Percentiles rank a stretch among this genome's conserved stretches.
These are phyloP conservation scores for Hylomyscus alleni DNA, from an alignment of 2,797 vertebrate species.

Conservation along the genomic window DNA sequence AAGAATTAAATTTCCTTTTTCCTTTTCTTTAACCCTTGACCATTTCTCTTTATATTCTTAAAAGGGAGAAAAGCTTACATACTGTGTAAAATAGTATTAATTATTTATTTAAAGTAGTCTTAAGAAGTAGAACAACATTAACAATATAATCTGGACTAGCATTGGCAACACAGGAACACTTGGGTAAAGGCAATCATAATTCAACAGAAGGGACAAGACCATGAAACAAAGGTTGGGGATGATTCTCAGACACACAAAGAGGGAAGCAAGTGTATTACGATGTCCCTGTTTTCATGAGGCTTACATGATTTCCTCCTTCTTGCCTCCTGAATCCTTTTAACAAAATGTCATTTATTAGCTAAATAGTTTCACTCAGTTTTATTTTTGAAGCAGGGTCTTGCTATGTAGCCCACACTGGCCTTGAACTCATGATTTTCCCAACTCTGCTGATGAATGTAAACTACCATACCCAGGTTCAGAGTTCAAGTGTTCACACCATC, in stretches of 20 bases:
- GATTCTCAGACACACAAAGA: not conserved
- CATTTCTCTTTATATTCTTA: not conserved
- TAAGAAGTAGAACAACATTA: not conserved
- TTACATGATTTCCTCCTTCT: not conserved
- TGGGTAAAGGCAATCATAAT: not conserved
- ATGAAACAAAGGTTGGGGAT: not conserved
- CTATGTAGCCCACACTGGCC: not conserved
- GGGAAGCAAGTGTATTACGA: not conserved
- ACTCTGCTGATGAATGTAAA: not conserved
- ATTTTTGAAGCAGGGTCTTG: not conserved
- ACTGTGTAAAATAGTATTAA: not conserved
- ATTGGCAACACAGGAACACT: not conserved
- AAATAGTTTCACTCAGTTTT: not conserved
- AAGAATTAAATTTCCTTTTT: not conserved
- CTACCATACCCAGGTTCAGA: not conserved
- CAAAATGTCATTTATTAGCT: not conserved
- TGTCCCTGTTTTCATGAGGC: not conserved
- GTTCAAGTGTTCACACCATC: not conserved
- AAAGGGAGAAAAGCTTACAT: not conserved
- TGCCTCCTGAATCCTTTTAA: not conserved
- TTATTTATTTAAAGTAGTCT: slow-evolving; percentile 14
- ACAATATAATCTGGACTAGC: not conserved
- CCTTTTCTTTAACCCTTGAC: not conserved
- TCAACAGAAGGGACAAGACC: not conserved
- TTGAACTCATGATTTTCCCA: not conserved